Evolutionary conservation across 2,113 vertebrate genomes (phyloP), one percentile per base, ranked within the genome.

Genomic region (Peromyscus californicus): DNA sequence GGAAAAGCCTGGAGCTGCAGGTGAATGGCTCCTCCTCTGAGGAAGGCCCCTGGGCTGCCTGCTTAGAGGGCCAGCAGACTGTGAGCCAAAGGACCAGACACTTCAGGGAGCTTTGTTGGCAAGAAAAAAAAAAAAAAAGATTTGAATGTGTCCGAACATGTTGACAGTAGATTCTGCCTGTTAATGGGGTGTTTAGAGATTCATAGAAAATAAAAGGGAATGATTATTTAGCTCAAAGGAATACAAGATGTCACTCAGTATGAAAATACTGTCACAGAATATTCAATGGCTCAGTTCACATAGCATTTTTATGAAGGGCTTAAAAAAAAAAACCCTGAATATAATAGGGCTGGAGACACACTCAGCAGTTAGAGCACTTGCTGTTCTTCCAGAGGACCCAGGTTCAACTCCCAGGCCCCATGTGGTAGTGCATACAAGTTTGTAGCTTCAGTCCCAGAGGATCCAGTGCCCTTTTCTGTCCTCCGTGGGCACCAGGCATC

Each of bases 201-300:
- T 79, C 74, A 72, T 29, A 51, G 69, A 93, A 84, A 90, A 94
- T 78, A 59, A 70, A 72, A 88, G 70, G 48, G 17, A 80, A 29
- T 48, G 57, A 85, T 79, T 82, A 95, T 48, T 91, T 51, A 82
- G 84, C 61, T 80, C 48, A 93, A 78, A 42, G 74, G 39, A 86
- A 94, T 92, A 89, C 80, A 83, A 89, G 31, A 21, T 76, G 33
- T 82, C 57, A 42, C 51, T 7, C 65, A 91, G 45, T 24, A 31
- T 84, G 48, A 94, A 95, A 97, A 85, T 85, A 33, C 39, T 78
- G 57, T 78, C 74, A 70, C 22, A 80, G 63, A 86, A 74, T 80
- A 80, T 42, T 39, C 36, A 61, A 76, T 31, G 42, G 51, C n/a
- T 90, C 36, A 16, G 61, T 31, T 93, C 48, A 42, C 89, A 76